Conservation (phyloP, 2,888 invertebrate species). For the Anodontia alba region DNA sequence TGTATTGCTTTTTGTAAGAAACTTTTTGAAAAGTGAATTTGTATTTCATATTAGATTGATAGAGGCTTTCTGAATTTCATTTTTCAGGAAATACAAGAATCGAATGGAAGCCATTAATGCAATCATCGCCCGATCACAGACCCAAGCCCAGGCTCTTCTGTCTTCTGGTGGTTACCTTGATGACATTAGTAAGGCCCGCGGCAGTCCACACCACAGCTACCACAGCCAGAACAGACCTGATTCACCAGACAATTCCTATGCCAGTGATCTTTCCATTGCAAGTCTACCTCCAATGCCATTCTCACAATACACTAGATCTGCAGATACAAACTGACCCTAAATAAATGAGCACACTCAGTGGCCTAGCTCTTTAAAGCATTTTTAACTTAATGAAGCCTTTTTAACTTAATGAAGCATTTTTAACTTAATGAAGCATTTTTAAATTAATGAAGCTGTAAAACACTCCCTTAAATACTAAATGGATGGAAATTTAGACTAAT, state of each 20-base stretch:
- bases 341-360: too few species aligned
- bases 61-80: too few species aligned
- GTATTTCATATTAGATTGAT: too few species aligned
- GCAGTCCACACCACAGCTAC: slow-evolving; percentile 31
- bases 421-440: too few species aligned
- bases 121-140: slow-evolving; percentile 81
- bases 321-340: not conserved
- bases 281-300: slow-evolving; percentile 55
- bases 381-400: too few species aligned
- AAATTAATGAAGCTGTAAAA: too few species aligned
- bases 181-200: slow-evolving; percentile 40
- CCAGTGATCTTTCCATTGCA: slow-evolving; percentile 64
- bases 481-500: too few species aligned
- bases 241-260: slow-evolving; percentile 67
- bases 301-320: not conserved
- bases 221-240: slow-evolving; percentile 36
- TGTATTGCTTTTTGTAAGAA: too few species aligned
- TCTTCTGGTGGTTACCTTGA: slow-evolving; percentile 73
- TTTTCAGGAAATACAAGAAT: slow-evolving; percentile 75
- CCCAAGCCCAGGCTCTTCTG: slow-evolving; percentile 79
- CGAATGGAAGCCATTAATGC: slow-evolving; percentile 83
- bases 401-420: too few species aligned
- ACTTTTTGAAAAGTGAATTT: too few species aligned
- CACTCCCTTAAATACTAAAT: too few species aligned
- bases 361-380: too few species aligned